Base-by-base conservation (phyloP, 1,140 invertebrate genomes). In the Physella acuta region DNA sequence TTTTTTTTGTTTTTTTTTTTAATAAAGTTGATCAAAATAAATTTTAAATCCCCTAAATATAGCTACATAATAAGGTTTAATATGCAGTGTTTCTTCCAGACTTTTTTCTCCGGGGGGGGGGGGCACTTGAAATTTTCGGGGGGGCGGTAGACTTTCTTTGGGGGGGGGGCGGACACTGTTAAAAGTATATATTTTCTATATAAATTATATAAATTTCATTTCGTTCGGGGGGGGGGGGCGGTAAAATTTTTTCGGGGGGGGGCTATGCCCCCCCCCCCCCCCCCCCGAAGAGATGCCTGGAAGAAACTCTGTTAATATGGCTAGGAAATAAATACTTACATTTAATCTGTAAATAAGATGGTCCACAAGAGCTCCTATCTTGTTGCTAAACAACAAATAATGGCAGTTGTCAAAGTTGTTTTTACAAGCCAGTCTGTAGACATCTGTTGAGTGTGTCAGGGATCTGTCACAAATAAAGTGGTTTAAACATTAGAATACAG, bases 301-400 rank as follows among this genome's bases (percentile, higher is more conserved):
- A 68, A 51, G 39, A 34, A 37, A 11, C 60, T 56, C 20, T 66
- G 67, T 14, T 69, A 65, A 62, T 61, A 55, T 11, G 51, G n/a
- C 71, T 73, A 62, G 1, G 17, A 34, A 55, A 36, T 16, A 51
- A 20, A n/a, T 5, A 8, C 88, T 88, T 87, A 92, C 91, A 83
- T 89, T 88, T 52, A 92, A 82, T 74, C 89, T 86, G 62, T 89
- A 88, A 65, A 90, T 86, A 1, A 92, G 84, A 31, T 92, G 85
- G 82, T 93, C 92, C 20, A 92, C 78, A 51, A 91, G 84, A 20
- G 86, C 82, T 16, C 89, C 87, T 68, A 92, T 87, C 78, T 90
- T 89, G 79, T 92, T 92, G 71, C 90, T 90, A 64, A 91, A 86
- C 49, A 93, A 82, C 70, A 92, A 86, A 73, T 88, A 88, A 68